Percentiles rank a stretch among this genome's conserved stretches.
Conservation (phyloP, 2,888 invertebrate species). For the Ophonus ardosiacus region DNA sequence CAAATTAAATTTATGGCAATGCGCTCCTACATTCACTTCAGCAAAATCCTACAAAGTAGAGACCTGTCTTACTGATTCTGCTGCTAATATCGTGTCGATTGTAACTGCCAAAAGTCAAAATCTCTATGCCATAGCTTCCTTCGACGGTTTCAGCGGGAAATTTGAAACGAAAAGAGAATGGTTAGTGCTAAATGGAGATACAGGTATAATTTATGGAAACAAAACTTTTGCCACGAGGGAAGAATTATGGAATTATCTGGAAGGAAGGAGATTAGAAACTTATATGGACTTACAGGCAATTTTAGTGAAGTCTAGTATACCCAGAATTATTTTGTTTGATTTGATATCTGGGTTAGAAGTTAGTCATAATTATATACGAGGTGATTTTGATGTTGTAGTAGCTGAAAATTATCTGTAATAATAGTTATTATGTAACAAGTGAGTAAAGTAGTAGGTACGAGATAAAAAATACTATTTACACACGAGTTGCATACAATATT, state of each 20-base stretch:
- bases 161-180: constrained; percentile 74
- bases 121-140: constrained; percentile 76
- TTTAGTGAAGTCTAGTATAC: constrained; percentile 29
- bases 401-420: too few species aligned
- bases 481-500: too few species aligned
- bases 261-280: constrained; percentile 8
- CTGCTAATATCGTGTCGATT: constrained; percentile 74
- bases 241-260: constrained; percentile 45
- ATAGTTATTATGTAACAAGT: too few species aligned
- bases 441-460: too few species aligned
- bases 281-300: constrained; percentile 47
- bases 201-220: constrained; percentile 54
- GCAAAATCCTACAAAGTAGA: constrained; percentile 74
- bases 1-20: constrained; percentile 75
- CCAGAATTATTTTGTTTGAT: constrained; percentile 57
- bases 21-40: constrained; percentile 76
- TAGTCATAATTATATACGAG: constrained; percentile 51
- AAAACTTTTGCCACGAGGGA: constrained; percentile 37
- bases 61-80: constrained; percentile 74
- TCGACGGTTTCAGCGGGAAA: constrained; percentile 77
- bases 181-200: constrained; percentile 65
- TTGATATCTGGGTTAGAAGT: constrained; percentile 42
- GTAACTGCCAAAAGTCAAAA: constrained; percentile 75
- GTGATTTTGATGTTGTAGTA: constrained; percentile 36
- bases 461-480: too few species aligned